phyloP scores from a whole-genome alignment of 2,888 invertebrate species.

The Gerris lacustris region DNA sequence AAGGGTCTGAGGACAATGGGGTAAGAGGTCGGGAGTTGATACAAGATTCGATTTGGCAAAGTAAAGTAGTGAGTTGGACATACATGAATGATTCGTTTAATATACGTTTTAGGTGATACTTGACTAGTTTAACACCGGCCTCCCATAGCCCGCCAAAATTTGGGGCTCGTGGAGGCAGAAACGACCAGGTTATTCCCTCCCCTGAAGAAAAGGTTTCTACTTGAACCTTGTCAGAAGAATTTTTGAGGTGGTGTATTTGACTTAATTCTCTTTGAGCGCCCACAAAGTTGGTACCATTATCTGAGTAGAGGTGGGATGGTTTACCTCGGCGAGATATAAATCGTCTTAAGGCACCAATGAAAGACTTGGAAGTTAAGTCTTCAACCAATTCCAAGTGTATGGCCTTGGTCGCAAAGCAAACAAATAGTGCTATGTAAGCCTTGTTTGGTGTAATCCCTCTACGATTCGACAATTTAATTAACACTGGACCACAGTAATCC shows the following conservation, averaged over 20 bases:
- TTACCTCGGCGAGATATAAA: slow-evolving; percentile 12
- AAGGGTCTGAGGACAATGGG: no score
- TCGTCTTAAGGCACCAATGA: slow-evolving; percentile 6
- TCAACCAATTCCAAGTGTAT: slow-evolving; percentile 9
- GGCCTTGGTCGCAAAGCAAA: slow-evolving; percentile 12
- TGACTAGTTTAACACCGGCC: no score
- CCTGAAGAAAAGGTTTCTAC: slow-evolving; percentile 4
- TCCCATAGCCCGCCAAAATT: no score
- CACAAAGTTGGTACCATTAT: slow-evolving; percentile 14
- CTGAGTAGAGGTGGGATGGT: slow-evolving; percentile 5
- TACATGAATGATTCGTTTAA: no score
- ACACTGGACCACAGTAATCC: no score
- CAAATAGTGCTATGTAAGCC: slow-evolving; percentile 5
- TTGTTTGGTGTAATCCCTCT: not conserved
- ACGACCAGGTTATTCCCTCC: slow-evolving; percentile 11
- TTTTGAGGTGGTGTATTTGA: no score
- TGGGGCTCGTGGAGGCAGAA: slow-evolving; percentile 15
- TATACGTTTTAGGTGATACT: no score
- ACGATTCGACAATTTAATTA: not conserved
- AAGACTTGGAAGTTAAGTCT: not conserved
- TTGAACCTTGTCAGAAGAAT: slow-evolving; percentile 11
- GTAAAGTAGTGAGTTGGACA: no score
- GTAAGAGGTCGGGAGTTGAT: no score
- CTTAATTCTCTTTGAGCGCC: slow-evolving; percentile 12
- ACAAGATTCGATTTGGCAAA: no score